Evolutionary conservation across 1,140 invertebrate species (phyloP).

Genomic region (Drosophila rhopaloa): DNA sequence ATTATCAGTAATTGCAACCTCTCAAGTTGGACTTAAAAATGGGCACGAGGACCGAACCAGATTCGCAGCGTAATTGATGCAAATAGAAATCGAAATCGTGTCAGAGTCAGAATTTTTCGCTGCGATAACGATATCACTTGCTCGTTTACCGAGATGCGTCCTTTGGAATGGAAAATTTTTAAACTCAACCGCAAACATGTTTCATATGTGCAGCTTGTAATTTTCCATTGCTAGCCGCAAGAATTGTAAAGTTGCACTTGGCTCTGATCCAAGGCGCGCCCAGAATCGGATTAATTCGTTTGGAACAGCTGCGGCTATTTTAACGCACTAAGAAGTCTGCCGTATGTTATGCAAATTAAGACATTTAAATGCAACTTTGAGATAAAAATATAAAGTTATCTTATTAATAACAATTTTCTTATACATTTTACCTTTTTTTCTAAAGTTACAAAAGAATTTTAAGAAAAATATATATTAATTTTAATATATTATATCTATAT

Average conservation of each 20-base stretch:
- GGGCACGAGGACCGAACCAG: slow-evolving; percentile 51
- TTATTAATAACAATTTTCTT: too few relatives aligned
- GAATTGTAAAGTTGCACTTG: slow-evolving; percentile 72
- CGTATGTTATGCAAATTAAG: neutral
- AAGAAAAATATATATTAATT: too few relatives aligned
- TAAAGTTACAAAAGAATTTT: too few relatives aligned
- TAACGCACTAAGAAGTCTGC: neutral
- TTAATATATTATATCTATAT: too few relatives aligned
- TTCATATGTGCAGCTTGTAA: slow-evolving; percentile 35
- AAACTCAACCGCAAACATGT: slow-evolving; percentile 46
- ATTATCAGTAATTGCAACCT: slow-evolving; percentile 31
- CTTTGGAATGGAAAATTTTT: slow-evolving; percentile 70
- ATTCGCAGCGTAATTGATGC: slow-evolving; percentile 50
- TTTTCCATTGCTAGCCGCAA: slow-evolving; percentile 66
- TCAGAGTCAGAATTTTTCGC: slow-evolving; percentile 58
- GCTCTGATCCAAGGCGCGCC: slow-evolving; percentile 35
- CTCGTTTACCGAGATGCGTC: slow-evolving; percentile 35
- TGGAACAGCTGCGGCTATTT: neutral
- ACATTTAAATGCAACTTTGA: neutral
- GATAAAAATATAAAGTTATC: too few relatives aligned
- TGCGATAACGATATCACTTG: slow-evolving; percentile 47
- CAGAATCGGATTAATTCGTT: slow-evolving; percentile 2
- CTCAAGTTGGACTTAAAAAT: slow-evolving; percentile 37
- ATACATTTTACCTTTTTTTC: too few relatives aligned
- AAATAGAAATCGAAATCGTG: slow-evolving; percentile 53